phyloP scores from a whole-genome alignment of 2,113 vertebrate genomes.

The Muntiacus muntjak region DNA sequence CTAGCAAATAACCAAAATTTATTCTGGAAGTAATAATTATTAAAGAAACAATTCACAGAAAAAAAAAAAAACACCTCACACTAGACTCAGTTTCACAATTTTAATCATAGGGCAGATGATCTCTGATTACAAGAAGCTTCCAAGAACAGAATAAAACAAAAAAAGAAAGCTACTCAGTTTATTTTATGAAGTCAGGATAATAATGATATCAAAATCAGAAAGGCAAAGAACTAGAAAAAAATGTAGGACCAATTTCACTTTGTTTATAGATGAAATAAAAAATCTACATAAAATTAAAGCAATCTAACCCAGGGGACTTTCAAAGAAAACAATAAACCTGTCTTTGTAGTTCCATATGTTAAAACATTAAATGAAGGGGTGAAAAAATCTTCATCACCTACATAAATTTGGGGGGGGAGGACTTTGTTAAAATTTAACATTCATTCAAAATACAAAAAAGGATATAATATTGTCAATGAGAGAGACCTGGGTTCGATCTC shows the following conservation, averaged over 20 bases:
- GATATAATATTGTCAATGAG: not conserved
- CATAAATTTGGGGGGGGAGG: not conserved
- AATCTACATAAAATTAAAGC: not conserved
- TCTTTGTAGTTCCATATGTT: not conserved
- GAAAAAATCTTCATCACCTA: not conserved
- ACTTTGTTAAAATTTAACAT: not conserved
- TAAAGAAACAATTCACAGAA: not conserved
- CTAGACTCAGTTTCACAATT: not conserved
- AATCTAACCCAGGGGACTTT: not conserved
- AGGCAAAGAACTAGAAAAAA: not conserved
- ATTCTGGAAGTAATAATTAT: not conserved
- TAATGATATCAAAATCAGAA: not conserved
- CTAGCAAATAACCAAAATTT: constrained; percentile 12
- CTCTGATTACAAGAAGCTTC: not conserved
- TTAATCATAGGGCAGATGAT: not conserved
- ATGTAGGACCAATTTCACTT: not conserved
- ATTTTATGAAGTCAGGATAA: not conserved
- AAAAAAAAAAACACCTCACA: not conserved
- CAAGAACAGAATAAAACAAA: not conserved
- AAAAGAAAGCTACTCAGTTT: not conserved
- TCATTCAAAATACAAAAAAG: not conserved
- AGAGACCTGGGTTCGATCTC: not conserved
- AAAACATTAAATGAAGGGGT: not conserved
- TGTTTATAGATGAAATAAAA: not conserved
- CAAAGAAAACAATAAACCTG: not conserved